phyloP scores from a whole-genome alignment of 1,140 invertebrate genomes.

The Diploscapter pachys region DNA sequence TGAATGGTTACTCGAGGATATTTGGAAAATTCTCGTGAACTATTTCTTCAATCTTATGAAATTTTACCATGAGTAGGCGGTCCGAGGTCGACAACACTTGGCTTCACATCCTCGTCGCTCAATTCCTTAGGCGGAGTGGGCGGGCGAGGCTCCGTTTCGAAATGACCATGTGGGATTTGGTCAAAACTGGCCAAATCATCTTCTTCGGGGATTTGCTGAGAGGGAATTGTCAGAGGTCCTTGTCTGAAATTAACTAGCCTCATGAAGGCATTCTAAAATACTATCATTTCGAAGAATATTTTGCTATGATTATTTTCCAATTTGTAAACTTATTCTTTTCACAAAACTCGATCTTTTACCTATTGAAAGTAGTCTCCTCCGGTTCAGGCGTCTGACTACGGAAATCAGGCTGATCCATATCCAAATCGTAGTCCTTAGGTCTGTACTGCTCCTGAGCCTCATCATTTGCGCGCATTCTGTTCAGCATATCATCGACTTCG shows the following conservation, averaged over 20 bases:
- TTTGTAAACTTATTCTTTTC: too few species aligned
- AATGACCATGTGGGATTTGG: constrained; percentile 6
- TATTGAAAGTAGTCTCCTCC: constrained; percentile 24
- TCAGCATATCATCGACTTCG: constrained; percentile 9
- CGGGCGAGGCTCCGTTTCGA: constrained; percentile 38
- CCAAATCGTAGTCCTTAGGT: neutral
- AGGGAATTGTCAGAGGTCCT: constrained; percentile 35
- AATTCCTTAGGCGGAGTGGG: constrained; percentile 44
- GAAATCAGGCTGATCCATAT: constrained; percentile 27
- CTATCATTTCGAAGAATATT: too few species aligned
- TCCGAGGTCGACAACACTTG: constrained; percentile 36
- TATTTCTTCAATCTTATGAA: neutral
- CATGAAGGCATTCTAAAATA: too few species aligned
- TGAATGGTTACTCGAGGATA: too few species aligned
- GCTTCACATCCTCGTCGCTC: constrained; percentile 40
- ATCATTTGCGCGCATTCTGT: constrained; percentile 16
- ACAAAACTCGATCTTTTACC: too few species aligned
- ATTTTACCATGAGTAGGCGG: constrained; percentile 29
- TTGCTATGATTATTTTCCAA: too few species aligned
- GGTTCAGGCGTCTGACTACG: constrained; percentile 26
- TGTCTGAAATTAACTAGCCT: neutral
- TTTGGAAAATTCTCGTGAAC: neutral
- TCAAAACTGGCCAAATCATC: constrained; percentile 11
- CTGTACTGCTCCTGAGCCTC: constrained; percentile 10
- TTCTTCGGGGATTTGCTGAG: constrained; percentile 9